Evolutionary conservation across 2,888 invertebrate genomes (phyloP).

Genomic region (Agriopis leucophaearia): DNA sequence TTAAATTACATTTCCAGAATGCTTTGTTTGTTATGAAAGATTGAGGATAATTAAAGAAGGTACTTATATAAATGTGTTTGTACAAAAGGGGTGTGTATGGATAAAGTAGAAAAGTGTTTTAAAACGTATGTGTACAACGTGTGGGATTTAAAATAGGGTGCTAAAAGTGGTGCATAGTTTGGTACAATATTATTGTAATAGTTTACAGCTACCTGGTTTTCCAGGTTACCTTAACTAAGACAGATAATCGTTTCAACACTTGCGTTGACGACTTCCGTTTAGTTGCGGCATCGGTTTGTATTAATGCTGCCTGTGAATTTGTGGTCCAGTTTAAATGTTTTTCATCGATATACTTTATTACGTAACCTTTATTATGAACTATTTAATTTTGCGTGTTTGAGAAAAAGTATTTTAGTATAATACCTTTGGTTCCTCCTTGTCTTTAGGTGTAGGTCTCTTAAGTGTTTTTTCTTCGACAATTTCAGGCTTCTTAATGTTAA

Average conservation of each 20-base stretch:
- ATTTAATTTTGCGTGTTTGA: neutral
- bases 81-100: constrained; percentile 11
- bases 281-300: constrained; percentile 58
- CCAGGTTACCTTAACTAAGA: constrained; percentile 71
- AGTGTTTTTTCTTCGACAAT: constrained; percentile 78
- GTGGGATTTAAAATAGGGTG: constrained; percentile 17
- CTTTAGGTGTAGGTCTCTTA: constrained; percentile 76
- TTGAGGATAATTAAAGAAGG: neutral
- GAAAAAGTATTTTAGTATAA: neutral
- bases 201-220: constrained; percentile 41
- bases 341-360: neutral
- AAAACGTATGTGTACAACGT: constrained; percentile 8
- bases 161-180: constrained; percentile 18
- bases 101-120: constrained; percentile 3
- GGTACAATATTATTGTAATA: constrained; percentile 33
- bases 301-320: constrained; percentile 67
- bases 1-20: constrained; percentile 30
- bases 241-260: constrained; percentile 67
- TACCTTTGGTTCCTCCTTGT: constrained; percentile 69
- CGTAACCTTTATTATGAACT: neutral
- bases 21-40: constrained; percentile 14
- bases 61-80: neutral
- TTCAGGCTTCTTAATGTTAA: constrained; percentile 81
- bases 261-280: constrained; percentile 54
- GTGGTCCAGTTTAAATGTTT: constrained; percentile 31